phyloP scores from a whole-genome alignment of 2,797 vertebrate genomes.

The Eremophila alpestris region DNA sequence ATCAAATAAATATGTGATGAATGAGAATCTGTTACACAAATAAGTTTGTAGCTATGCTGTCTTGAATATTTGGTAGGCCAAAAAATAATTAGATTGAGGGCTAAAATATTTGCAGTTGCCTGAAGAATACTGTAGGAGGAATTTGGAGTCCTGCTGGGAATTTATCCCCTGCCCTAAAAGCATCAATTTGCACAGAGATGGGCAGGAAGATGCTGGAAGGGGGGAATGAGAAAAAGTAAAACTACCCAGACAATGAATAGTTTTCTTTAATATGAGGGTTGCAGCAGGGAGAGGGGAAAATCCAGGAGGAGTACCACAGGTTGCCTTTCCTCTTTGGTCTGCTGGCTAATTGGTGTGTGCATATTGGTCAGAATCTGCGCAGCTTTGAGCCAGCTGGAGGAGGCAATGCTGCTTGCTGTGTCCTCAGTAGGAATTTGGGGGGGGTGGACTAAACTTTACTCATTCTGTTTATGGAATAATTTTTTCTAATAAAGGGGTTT shows the following conservation, averaged over 20 bases:
- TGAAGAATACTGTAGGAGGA: background rate
- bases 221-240: background rate
- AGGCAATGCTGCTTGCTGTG: background rate
- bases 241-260: fast-evolving
- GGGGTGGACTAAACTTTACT: background rate
- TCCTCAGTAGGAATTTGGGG: background rate
- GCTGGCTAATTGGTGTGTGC: background rate
- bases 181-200: background rate
- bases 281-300: background rate
- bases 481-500: background rate
- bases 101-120: background rate
- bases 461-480: background rate
- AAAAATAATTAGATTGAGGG: background rate
- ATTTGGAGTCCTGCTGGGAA: background rate
- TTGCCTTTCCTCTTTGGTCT: background rate
- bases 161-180: background rate
- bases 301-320: background rate
- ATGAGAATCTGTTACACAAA: background rate
- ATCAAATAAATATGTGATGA: background rate
- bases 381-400: background rate
- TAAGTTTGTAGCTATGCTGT: background rate
- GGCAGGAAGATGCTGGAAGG: background rate
- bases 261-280: background rate
- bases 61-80: background rate
- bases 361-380: background rate